Evolutionary conservation across 2,113 vertebrate genomes (phyloP).

Genomic region (Sciurus niger): DNA sequence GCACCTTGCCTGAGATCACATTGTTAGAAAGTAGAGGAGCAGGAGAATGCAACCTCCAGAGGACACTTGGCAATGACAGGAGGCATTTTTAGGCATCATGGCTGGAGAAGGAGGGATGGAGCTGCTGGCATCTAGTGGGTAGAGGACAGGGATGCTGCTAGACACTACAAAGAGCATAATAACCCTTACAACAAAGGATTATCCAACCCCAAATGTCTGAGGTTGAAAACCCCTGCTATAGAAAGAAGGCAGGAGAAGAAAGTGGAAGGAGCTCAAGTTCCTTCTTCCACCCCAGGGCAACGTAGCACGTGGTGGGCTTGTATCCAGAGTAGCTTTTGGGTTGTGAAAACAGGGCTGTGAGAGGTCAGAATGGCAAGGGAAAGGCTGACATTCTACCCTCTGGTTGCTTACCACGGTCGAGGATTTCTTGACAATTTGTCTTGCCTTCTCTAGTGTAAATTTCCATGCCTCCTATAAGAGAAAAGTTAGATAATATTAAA

Average conservation of each 20-base stretch:
- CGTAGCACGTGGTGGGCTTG: accelerated
- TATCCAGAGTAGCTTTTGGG: background rate
- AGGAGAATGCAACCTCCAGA: background rate
- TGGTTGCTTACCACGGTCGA: conserved; percentile 47
- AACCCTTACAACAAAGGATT: too few species aligned
- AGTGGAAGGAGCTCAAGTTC: background rate
- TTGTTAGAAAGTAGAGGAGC: background rate
- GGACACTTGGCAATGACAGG: background rate
- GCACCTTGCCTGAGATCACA: background rate
- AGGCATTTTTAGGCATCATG: background rate
- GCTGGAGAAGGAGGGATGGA: background rate
- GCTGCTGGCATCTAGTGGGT: background rate
- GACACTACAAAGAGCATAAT: background rate
- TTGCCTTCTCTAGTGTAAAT: conserved; percentile 65
- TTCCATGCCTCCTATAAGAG: conserved; percentile 60
- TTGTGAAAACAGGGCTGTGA: accelerated
- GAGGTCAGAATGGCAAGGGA: background rate
- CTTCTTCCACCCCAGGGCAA: background rate
- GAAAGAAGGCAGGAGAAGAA: background rate
- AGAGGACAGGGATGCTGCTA: background rate
- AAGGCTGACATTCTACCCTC: accelerated
- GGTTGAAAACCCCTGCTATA: background rate
- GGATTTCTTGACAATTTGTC: conserved; percentile 54
- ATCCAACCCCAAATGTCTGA: background rate
- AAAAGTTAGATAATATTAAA: conserved; percentile 28